phyloP scores from a whole-genome alignment of 1,140 invertebrate species.

The Drosophila rhopaloa region DNA sequence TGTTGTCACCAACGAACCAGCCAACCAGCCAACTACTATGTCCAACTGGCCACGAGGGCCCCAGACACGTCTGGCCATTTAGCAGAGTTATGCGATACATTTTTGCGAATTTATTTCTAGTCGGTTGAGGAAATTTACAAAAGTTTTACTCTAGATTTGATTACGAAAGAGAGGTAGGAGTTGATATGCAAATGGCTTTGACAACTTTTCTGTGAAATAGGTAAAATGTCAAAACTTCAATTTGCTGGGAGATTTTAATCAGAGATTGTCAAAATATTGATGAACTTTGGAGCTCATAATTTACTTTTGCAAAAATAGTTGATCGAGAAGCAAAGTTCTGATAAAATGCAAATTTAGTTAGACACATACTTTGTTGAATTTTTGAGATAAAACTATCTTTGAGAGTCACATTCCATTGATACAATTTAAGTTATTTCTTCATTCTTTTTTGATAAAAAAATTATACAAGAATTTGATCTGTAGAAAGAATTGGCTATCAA shows the following conservation, averaged over 20 bases:
- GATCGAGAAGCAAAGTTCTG: not conserved
- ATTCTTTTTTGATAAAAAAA: not conserved
- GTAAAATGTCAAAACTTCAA: constrained; percentile 46
- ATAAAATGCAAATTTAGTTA: constrained; percentile 1
- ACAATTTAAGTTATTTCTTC: not conserved
- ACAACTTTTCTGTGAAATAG: constrained; percentile 33
- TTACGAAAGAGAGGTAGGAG: constrained; percentile 29
- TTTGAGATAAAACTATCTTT: not conserved
- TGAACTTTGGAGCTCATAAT: constrained; percentile 5
- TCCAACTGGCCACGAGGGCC: constrained; percentile 21
- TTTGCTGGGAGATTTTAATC: constrained; percentile 15
- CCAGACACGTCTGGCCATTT: constrained; percentile 66
- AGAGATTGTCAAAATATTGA: constrained; percentile 18
- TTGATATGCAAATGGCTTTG: constrained; percentile 33
- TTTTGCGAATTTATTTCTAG: constrained; percentile 49
- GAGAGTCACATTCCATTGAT: constrained; percentile 14
- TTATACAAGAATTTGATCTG: not conserved
- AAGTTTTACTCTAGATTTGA: constrained; percentile 49
- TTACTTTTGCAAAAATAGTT: not conserved
- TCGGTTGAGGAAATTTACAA: constrained; percentile 34
- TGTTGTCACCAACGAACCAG: constrained; percentile 30
- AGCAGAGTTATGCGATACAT: constrained; percentile 64
- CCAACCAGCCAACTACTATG: constrained; percentile 29
- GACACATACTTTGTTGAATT: not conserved
- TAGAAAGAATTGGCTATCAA: not conserved